Evolutionary conservation across 2,113 vertebrate genomes (phyloP).

Genomic region (Rhinopomastus cyanomelas): DNA sequence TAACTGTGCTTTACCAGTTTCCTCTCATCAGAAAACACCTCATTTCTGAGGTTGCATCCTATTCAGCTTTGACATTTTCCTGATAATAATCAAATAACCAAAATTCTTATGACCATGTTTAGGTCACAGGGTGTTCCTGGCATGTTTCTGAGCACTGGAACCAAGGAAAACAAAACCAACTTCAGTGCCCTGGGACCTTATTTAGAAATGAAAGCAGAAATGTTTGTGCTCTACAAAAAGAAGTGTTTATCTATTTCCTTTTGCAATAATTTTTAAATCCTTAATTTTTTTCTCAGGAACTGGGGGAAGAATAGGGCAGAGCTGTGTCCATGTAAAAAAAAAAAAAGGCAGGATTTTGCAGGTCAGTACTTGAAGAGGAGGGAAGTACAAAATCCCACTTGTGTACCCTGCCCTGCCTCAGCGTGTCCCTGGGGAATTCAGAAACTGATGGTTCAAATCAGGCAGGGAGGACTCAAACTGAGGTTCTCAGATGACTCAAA

Average conservation of each 20-base stretch:
- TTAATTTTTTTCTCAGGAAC: neutral
- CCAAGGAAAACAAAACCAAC: neutral
- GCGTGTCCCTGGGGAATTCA: neutral
- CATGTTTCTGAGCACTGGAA: neutral
- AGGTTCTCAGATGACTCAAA: too few species aligned
- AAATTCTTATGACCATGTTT: neutral
- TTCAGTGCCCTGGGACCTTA: neutral
- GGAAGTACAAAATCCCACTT: neutral
- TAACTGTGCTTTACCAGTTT: neutral
- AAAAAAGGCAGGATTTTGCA: neutral
- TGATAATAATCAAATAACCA: neutral
- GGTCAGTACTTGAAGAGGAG: neutral
- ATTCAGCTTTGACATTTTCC: constrained; percentile 8
- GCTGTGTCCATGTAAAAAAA: neutral
- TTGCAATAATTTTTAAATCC: neutral
- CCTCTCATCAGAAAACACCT: neutral
- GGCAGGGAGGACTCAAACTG: neutral
- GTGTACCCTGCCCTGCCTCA: neutral
- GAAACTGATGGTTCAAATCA: neutral
- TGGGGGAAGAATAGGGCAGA: neutral
- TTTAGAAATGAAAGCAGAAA: neutral
- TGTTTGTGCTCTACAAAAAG: neutral
- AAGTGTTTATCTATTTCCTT: neutral
- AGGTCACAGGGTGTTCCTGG: neutral
- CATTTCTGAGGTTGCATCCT: neutral